Percentiles rank a stretch among this genome's conserved stretches.
Conservation (phyloP, 2,113 vertebrate species). For the Oxyruncus cristatus region DNA sequence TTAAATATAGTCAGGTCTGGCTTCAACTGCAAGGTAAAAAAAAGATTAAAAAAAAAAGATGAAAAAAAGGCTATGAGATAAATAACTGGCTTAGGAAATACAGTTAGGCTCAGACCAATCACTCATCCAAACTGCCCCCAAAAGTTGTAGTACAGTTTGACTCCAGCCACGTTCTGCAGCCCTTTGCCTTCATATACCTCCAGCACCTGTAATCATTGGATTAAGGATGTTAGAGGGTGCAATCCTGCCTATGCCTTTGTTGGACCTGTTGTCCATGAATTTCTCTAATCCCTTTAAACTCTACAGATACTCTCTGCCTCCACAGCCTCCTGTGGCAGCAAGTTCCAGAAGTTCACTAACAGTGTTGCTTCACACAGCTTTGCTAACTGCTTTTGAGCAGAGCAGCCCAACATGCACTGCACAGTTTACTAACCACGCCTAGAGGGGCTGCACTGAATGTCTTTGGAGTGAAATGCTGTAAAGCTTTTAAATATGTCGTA, state of each 20-base stretch:
- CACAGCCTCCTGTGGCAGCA: neutral
- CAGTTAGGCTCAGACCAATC: neutral
- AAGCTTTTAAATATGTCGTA: neutral
- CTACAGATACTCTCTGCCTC: neutral
- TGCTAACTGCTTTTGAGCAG: neutral
- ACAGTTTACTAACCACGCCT: neutral
- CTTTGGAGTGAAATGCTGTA: neutral
- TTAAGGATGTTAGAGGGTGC: neutral
- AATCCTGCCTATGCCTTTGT: neutral
- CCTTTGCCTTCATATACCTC: neutral
- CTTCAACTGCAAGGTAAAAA: neutral
- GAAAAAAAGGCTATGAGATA: neutral
- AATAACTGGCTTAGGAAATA: neutral
- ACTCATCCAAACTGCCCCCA: neutral
- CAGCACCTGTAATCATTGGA: neutral
- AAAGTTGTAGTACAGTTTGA: neutral
- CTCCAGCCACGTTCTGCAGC: neutral
- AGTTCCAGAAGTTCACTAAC: neutral
- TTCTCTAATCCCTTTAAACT: neutral
- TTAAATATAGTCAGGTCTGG: neutral
- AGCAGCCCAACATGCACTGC: neutral
- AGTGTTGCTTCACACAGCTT: neutral
- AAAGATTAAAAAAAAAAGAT: too few relatives aligned
- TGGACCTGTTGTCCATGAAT: neutral
- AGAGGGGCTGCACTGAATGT: neutral